These are phyloP conservation scores for Chorisops tibialis DNA, from an alignment of 2,888 invertebrate genomes.

Conservation along the genomic window DNA sequence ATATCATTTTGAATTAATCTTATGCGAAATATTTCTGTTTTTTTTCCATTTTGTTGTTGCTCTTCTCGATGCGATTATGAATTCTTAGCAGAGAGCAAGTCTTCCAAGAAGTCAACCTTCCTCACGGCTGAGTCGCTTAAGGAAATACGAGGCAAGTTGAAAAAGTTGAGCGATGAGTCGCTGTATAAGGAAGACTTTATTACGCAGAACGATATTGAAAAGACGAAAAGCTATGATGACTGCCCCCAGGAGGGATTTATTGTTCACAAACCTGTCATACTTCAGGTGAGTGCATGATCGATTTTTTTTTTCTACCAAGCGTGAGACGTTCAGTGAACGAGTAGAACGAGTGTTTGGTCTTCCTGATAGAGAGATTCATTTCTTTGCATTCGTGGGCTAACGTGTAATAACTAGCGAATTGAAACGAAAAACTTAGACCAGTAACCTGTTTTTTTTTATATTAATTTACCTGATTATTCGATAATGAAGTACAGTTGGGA, in stretches of 20 bases:
- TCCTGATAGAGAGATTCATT: too few relatives aligned
- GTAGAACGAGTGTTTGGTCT: too few relatives aligned
- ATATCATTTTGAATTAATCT: not conserved
- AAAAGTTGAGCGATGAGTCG: constrained; percentile 55
- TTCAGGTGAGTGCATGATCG: constrained; percentile 17
- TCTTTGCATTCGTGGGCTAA: too few relatives aligned
- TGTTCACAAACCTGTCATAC: constrained; percentile 25
- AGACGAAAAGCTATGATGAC: constrained; percentile 36
- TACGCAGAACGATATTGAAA: constrained; percentile 28
- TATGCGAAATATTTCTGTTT: not conserved
- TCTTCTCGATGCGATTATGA: not conserved
- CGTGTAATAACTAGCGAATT: too few relatives aligned
- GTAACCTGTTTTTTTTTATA: not conserved
- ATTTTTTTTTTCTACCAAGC: not conserved
- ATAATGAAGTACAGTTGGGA: too few relatives aligned
- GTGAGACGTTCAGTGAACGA: too few relatives aligned
- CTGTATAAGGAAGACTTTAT: constrained; percentile 51
- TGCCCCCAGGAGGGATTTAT: constrained; percentile 23
- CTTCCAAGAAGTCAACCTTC: constrained; percentile 45
- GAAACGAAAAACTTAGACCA: too few relatives aligned
- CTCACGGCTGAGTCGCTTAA: constrained; percentile 61
- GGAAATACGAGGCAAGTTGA: constrained; percentile 58
- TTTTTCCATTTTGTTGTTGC: too few relatives aligned
- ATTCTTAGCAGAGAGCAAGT: constrained; percentile 16
- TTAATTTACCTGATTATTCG: not conserved